These are phyloP conservation scores for Pinctada fucata DNA, from an alignment of 2,888 invertebrate genomes.

Conservation along the genomic window DNA sequence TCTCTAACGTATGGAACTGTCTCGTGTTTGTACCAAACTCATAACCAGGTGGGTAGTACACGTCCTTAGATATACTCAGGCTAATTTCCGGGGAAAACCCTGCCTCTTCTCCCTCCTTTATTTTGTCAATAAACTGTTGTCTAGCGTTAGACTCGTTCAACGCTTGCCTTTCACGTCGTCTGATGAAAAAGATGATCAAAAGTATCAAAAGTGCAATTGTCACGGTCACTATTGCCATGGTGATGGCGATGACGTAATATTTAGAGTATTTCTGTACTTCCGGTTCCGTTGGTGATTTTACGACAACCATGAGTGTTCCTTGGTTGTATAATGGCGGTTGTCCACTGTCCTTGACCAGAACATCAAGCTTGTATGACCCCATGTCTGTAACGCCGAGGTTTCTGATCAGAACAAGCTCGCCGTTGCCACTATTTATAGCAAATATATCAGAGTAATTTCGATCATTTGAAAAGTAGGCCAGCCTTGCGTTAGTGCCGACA, in stretches of 20 bases:
- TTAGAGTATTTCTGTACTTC: conserved; percentile 12
- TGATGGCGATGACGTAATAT: conserved; percentile 38
- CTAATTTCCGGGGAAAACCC: conserved; percentile 17
- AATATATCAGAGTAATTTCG: conserved; percentile 29
- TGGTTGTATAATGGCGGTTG: conserved; percentile 4
- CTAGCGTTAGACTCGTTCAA: conserved; percentile 12
- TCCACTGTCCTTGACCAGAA: conserved; percentile 29
- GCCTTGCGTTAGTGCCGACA: conserved; percentile 16
- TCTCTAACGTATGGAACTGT: conserved; percentile 32
- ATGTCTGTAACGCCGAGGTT: conserved; percentile 24
- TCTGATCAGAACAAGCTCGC: conserved; percentile 27
- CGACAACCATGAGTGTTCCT: conserved; percentile 21
- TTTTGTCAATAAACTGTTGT: conserved; percentile 7
- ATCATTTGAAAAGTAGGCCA: conserved; percentile 27
- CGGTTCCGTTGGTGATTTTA: conserved; percentile 14
- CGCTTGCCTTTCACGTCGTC: conserved; percentile 20
- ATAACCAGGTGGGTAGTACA: conserved; percentile 35
- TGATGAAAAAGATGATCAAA: conserved; percentile 32
- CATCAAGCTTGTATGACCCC: conserved; percentile 25
- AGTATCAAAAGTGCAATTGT: conserved; percentile 32
- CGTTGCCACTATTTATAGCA: conserved; percentile 35
- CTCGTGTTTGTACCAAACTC: background rate
- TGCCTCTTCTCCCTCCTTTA: conserved; percentile 30
- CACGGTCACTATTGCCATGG: conserved; percentile 30
- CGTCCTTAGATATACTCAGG: conserved; percentile 14